phyloP scores from a whole-genome alignment of 1,140 invertebrate genomes.

The Zaprionus africanus region DNA sequence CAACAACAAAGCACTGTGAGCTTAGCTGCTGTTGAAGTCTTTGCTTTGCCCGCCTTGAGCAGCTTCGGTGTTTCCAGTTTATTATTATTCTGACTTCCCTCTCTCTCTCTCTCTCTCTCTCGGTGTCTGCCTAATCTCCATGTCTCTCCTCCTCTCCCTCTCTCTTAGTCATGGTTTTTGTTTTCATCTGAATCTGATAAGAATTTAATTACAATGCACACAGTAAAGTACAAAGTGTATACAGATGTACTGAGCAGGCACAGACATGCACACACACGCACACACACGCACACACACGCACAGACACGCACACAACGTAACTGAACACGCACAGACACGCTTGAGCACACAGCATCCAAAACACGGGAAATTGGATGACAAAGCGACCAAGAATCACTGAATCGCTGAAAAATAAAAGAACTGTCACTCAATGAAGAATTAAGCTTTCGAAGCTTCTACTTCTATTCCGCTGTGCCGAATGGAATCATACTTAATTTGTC shows the following conservation, averaged over 20 bases:
- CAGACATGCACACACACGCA: constrained; percentile 29
- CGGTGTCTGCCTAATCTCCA: constrained; percentile 8
- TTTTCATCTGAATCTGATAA: constrained; percentile 71
- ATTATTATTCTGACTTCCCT: constrained; percentile 3
- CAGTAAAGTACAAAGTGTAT: constrained; percentile 68
- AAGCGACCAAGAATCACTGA: background rate
- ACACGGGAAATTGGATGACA: background rate
- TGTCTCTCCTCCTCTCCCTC: constrained; percentile 34
- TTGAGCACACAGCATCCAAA: constrained; percentile 2
- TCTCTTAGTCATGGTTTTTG: constrained; percentile 24
- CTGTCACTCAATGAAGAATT: too few relatives aligned
- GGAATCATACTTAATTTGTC: too few relatives aligned
- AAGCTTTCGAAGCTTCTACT: too few relatives aligned
- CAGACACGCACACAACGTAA: constrained; percentile 1
- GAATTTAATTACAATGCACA: constrained; percentile 79
- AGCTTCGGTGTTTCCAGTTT: constrained; percentile 5
- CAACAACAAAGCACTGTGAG: background rate
- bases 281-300: constrained; percentile 22
- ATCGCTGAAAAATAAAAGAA: too few relatives aligned
- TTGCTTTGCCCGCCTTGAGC: constrained; percentile 20
- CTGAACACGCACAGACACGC: constrained; percentile 30
- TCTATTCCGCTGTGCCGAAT: too few relatives aligned
- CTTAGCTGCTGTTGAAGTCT: background rate
- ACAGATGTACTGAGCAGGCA: constrained; percentile 68
- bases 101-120: constrained; percentile 17